Percentiles rank a stretch among this genome's conserved stretches.
Evolutionary conservation across 1,140 invertebrate species (phyloP).

Genomic region (Brachionus rubens): DNA sequence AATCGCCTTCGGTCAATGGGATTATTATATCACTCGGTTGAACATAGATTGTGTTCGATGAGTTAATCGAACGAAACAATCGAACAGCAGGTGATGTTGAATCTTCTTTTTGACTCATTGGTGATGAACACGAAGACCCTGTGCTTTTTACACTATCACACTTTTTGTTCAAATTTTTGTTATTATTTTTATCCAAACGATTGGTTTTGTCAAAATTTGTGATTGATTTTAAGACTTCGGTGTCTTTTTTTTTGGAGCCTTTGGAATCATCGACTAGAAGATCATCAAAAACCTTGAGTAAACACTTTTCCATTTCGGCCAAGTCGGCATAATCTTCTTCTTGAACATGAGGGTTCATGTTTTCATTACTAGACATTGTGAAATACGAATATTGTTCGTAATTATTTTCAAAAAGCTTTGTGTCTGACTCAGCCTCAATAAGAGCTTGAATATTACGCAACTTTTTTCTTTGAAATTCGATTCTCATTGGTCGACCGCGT

Average conservation of each 20-base stretch:
- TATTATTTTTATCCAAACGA: neutral
- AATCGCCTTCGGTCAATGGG: conserved; percentile 42
- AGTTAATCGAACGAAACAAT: conserved; percentile 38
- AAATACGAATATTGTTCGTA: neutral
- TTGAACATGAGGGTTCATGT: neutral
- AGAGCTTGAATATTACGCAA: conserved; percentile 42
- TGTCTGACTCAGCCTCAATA: conserved; percentile 19
- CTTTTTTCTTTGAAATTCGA: conserved; percentile 46
- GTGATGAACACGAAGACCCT: neutral
- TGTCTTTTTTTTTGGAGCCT: neutral
- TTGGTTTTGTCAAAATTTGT: conserved; percentile 18
- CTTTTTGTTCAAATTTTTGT: neutral
- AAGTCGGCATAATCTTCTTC: conserved; percentile 2
- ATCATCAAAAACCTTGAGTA: conserved; percentile 10
- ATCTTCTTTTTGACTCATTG: conserved; percentile 22
- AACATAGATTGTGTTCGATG: conserved; percentile 39
- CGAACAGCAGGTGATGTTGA: neutral
- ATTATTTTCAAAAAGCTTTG: too few species aligned
- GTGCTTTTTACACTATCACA: neutral
- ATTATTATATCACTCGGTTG: conserved; percentile 40
- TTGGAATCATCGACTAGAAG: neutral
- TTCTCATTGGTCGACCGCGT: conserved; percentile 40
- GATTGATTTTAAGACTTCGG: neutral
- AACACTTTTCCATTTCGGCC: conserved; percentile 18
- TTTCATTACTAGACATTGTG: neutral